Evolutionary conservation across 1,140 invertebrate genomes (phyloP), one percentile per base, ranked within the genome.

Genomic region (Spodoptera litura): DNA sequence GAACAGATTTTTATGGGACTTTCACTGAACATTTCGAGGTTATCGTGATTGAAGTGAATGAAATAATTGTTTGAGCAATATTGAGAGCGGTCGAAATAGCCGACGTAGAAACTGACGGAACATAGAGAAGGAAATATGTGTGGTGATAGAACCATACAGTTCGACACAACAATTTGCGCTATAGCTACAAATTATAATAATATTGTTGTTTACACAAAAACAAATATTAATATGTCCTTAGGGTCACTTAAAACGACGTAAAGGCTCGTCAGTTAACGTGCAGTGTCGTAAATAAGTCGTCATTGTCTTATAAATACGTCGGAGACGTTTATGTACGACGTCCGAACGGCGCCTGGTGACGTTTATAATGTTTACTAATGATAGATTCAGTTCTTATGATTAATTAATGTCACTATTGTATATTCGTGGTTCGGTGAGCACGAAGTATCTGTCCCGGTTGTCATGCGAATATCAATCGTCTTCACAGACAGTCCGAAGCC

Each of bases 171-270:
- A 12, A 3, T 27, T 5, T 5, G 15, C 15, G 15, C 27, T 31
- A 61, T 35, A 35, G 31, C 1, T 6, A 12, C 35, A 15, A n/a
- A 64, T 64, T 2, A 44, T 49, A 61, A 61, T 31, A 27, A 31
- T 61, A 31, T 31, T 64, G 25, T 44, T 25, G 35, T 35, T 56
- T 20, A 74, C 25, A 61, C 56, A 61, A 61, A 55, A 62, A 75
- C 58, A 62, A 64, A 75, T 51, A 64, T 66, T 66, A 52, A 58
- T 66, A 68, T 56, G 74, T 68, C 74, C 74, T 77, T 77, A 56
- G 49, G 74, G 62, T 58, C 62, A 56, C 13, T 77, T 68, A 56
- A 66, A 66, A 44, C 13, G n/a, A 55, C 25, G 58, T 52, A 62
- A 52, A 64, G 20, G 35, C 38, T 75, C 59, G 12, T 62, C 49